Evolutionary conservation across 1,140 invertebrate genomes (phyloP), one percentile per base, ranked within the genome.

Genomic region (Cydia splendana): DNA sequence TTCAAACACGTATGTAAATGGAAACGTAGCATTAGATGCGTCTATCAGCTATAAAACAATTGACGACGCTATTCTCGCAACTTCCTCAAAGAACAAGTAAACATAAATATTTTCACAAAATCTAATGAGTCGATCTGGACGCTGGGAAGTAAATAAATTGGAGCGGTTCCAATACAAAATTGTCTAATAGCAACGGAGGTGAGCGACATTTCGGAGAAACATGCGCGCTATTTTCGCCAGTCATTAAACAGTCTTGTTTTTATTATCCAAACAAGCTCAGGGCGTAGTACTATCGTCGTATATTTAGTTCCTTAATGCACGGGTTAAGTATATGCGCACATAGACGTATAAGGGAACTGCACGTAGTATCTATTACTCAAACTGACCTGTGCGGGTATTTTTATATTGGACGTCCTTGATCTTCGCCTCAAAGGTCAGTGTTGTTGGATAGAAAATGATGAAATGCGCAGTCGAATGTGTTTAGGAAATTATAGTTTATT

Each of bases 181-280:
- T 81, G 83, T 85, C 78, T 84, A 82, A 79, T 84, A 84, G 74
- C 78, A 75, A 20, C 74, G 71, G 85, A 92, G 88, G 87, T 91
- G 87, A 92, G 86, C 85, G 88, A 88, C 90, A 88, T 88, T 85
- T 77, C 75, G 81, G 83, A 79, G 84, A 81, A 85, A 84, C 82
- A 84, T 87, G 73, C 53, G 69, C 48, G 75, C 88, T 90, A 89
- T 90, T 90, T 91, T 84, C 42, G 83, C 81, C 77, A 81, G 78
- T 85, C 85, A 85, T 88, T 87, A 86, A 85, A 83, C 76, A 73
- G 74, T 51, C 74, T 65, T 76, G 74, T 77, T 71, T 71, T 38
- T 71, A 71, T 71, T 71, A 71, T 45, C 67, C 67, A 18, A 38
- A 71, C 34, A 62, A 62, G n/a, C 67, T 34, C 34, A 69, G 65